Percentiles rank a stretch among this genome's conserved stretches.
These are phyloP conservation scores for Apogon hyalosoma DNA, from an alignment of 2,797 vertebrate genomes.

Conservation along the genomic window DNA sequence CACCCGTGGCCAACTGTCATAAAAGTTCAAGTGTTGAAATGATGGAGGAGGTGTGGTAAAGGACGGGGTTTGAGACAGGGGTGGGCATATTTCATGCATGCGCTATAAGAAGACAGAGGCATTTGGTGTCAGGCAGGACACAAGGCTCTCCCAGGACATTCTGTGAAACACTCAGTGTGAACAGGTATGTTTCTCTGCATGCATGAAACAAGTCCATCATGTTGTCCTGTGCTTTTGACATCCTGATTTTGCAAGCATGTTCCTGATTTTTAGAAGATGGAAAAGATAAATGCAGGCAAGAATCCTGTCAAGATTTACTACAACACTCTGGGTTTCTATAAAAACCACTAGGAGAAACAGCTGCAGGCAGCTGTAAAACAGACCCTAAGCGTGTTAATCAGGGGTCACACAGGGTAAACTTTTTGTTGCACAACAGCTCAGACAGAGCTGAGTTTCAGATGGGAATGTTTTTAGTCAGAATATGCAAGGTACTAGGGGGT, in stretches of 20 bases:
- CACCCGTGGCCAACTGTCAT: constrained; percentile 11
- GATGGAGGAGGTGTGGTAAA: constrained; percentile 50
- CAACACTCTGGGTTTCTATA: background rate
- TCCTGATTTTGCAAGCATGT: constrained; percentile 2
- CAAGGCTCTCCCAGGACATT: constrained; percentile 7
- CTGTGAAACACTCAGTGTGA: constrained; percentile 34
- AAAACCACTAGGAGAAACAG: constrained; percentile 48
- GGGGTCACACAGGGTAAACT: constrained; percentile 17
- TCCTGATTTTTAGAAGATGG: background rate
- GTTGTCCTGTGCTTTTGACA: background rate
- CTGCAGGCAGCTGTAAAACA: constrained; percentile 53
- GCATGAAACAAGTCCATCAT: background rate
- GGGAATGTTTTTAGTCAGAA: too few species aligned
- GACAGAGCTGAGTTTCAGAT: background rate
- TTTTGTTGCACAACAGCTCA: constrained; percentile 23
- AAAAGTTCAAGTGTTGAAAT: constrained; percentile 10
- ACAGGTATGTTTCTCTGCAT: constrained; percentile 51
- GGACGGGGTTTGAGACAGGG: constrained; percentile 1
- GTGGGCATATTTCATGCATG: constrained; percentile 18
- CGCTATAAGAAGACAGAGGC: constrained; percentile 46
- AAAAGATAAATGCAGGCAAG: background rate
- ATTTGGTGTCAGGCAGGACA: constrained; percentile 6
- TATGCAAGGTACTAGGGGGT: too few species aligned
- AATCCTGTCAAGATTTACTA: background rate
- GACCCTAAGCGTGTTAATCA: constrained; percentile 16